These are phyloP conservation scores for Callionymus lyra DNA, from an alignment of 2,113 vertebrate species.

Conservation along the genomic window DNA sequence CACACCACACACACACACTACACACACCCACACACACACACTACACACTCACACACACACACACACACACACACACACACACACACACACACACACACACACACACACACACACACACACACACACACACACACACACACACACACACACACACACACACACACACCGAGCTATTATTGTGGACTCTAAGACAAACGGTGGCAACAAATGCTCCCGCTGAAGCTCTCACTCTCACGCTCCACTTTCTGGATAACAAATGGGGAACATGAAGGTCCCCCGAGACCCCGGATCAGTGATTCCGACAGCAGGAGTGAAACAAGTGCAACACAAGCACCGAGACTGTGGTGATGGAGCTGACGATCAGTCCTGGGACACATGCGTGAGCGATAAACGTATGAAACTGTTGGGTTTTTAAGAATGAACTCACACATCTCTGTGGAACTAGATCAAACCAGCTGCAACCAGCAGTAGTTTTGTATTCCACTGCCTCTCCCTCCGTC, in stretches of 20 bases:
- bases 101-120: not conserved
- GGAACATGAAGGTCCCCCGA: no score
- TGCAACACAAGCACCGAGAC: no score
- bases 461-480: slow-evolving; percentile 39
- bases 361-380: no score
- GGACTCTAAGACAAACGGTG: not conserved
- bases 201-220: slow-evolving; percentile 1
- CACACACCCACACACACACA: not conserved
- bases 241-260: slow-evolving; percentile 14
- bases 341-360: no score
- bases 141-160: not conserved
- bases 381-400: no score
- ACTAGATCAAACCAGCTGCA: slow-evolving; percentile 52
- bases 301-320: no score
- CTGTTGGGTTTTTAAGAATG: no score
- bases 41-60: slow-evolving; percentile 5
- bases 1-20: not conserved
- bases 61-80: slow-evolving; percentile 3
- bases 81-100: not conserved
- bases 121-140: not conserved
- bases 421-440: slow-evolving; percentile 6
- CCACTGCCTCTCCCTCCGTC: slow-evolving; percentile 11
- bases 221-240: slow-evolving; percentile 2
- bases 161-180: slow-evolving; percentile 1
- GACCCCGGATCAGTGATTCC: no score